Evolutionary conservation across 2,113 vertebrate species (phyloP).

Genomic region (Phaethornis superciliosus): DNA sequence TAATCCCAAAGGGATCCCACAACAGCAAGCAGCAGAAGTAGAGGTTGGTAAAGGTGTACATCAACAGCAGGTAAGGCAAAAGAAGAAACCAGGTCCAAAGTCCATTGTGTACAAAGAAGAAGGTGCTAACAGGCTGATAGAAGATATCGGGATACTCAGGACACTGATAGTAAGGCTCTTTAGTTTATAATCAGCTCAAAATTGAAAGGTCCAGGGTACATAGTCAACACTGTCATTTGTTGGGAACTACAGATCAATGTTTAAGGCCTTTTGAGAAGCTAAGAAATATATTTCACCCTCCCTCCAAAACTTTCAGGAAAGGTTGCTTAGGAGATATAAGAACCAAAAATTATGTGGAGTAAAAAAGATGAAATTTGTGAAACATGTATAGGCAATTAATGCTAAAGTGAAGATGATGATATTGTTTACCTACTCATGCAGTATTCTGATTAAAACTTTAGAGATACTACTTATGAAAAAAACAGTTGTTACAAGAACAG

Average conservation of each 20-base stretch:
- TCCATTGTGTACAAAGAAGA: neutral
- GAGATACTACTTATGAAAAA: neutral
- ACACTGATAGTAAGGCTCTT: neutral
- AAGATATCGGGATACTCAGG: neutral
- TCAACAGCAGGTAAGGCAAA: neutral
- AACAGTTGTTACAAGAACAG: neutral
- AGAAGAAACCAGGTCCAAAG: neutral
- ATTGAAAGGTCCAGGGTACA: neutral
- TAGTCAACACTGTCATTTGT: neutral
- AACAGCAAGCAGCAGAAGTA: neutral
- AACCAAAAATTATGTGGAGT: neutral
- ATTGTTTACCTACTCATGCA: neutral
- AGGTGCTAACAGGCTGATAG: neutral
- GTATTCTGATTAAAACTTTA: neutral
- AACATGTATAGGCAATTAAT: neutral
- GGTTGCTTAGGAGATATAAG: neutral
- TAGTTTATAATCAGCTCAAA: neutral
- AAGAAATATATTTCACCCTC: neutral
- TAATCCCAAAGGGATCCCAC: neutral
- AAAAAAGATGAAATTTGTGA: neutral
- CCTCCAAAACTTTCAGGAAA: neutral
- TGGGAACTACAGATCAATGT: neutral
- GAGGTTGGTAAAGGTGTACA: neutral
- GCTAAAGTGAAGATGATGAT: neutral
- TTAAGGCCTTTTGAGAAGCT: neutral